A percentile compares a stretch with the other conserved stretches of the same genome.
Evolutionary conservation across 2,888 invertebrate species (phyloP).

Genomic region (Ferdinandea cuprea): DNA sequence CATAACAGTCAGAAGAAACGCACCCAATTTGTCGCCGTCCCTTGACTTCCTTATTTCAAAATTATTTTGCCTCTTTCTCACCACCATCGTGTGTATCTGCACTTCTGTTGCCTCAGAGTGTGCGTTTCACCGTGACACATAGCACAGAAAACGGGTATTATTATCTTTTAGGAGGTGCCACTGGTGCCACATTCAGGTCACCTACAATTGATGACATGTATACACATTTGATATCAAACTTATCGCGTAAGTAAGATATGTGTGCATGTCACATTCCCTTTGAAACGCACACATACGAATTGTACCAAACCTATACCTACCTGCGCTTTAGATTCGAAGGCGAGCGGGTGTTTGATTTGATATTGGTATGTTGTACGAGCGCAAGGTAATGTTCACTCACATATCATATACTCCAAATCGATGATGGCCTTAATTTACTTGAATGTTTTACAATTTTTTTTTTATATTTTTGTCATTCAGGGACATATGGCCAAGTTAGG

Average conservation of each 20-base stretch:
- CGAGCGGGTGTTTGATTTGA: not conserved
- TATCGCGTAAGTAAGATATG: conserved; percentile 52
- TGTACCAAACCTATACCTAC: not conserved
- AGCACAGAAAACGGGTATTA: conserved; percentile 32
- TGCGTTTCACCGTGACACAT: conserved; percentile 66
- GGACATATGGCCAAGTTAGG: conserved; percentile 50
- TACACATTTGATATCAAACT: conserved; percentile 62
- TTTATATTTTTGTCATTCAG: conserved; percentile 46
- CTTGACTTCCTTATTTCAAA: conserved; percentile 39
- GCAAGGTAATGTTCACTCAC: conserved; percentile 52
- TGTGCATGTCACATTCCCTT: conserved; percentile 41
- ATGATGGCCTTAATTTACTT: conserved; percentile 73
- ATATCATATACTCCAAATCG: conserved; percentile 61
- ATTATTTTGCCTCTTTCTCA: too few relatives aligned
- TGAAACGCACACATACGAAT: conserved; percentile 27
- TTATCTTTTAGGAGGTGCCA: conserved; percentile 61
- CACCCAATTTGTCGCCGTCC: conserved; percentile 5
- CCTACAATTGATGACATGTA: conserved; percentile 63
- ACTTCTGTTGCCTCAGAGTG: conserved; percentile 1
- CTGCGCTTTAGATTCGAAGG: not conserved
- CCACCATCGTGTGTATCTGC: too few relatives aligned
- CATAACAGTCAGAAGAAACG: not conserved
- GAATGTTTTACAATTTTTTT: conserved; percentile 34
- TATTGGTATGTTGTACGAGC: not conserved
- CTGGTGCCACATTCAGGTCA: conserved; percentile 68